Evolutionary conservation across 2,888 invertebrate species (phyloP).

Genomic region (Catocala sponsa): DNA sequence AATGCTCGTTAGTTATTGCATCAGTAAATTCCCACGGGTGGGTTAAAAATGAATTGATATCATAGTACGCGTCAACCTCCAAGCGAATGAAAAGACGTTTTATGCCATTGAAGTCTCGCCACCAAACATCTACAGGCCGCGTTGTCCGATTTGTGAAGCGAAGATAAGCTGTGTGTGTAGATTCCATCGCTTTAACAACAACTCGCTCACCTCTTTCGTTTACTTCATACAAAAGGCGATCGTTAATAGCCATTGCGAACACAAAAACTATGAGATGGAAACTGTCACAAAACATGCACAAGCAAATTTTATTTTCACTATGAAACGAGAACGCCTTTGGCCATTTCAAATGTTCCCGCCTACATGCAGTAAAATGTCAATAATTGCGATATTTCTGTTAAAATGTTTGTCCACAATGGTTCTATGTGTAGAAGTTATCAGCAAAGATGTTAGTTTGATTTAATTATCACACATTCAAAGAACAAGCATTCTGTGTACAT

Average conservation of each 20-base stretch:
- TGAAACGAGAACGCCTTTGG: neutral
- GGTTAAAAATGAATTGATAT: conserved; percentile 92
- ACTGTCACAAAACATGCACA: neutral
- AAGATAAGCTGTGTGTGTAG: conserved; percentile 65
- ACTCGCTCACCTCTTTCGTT: conserved; percentile 69
- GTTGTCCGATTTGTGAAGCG: conserved; percentile 73
- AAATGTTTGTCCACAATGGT: conserved; percentile 90
- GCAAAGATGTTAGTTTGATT: conserved; percentile 95
- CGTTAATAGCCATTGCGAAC: conserved; percentile 50
- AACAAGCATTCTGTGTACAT: conserved; percentile 6
- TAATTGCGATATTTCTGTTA: conserved; percentile 57
- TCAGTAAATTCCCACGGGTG: conserved; percentile 96
- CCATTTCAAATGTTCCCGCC: conserved; percentile 53
- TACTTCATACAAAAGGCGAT: conserved; percentile 66
- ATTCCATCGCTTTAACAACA: conserved; percentile 70
- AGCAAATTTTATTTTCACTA: neutral
- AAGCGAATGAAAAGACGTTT: conserved; percentile 89
- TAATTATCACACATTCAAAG: conserved; percentile 21
- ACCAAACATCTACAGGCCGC: conserved; percentile 89
- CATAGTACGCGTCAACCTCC: conserved; percentile 84
- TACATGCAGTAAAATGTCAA: conserved; percentile 22
- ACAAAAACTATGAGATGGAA: neutral
- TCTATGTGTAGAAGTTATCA: conserved; percentile 97
- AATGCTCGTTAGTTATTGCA: conserved; percentile 89
- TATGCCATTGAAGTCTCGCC: conserved; percentile 92